A percentile compares a stretch with the other conserved stretches of the same genome.
phyloP scores from a whole-genome alignment of 64 coral and sea anemone species.

The Stichodactyla mertensii region DNA sequence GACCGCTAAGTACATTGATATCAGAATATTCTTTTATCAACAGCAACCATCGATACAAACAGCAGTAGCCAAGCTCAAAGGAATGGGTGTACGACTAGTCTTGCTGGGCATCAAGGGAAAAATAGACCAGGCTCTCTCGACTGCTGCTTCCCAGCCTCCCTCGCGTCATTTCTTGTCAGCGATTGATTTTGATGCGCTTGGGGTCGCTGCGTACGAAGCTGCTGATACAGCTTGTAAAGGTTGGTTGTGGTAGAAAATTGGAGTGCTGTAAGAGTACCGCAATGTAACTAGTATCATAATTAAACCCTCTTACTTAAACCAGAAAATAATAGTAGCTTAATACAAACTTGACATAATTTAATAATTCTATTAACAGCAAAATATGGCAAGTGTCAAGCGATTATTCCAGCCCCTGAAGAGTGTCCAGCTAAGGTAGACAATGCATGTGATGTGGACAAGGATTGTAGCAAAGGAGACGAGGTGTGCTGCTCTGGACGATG shows the following conservation, averaged over 20 bases:
- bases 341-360: neutral
- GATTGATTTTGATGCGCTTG: slow-evolving; percentile 14
- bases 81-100: slow-evolving; percentile 34
- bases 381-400: slow-evolving; percentile 62
- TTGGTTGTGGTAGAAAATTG: neutral
- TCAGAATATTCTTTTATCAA: neutral
- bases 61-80: slow-evolving; percentile 27
- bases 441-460: slow-evolving; percentile 55
- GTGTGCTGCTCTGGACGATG: slow-evolving; percentile 52
- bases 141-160: slow-evolving; percentile 18
- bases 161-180: slow-evolving; percentile 21
- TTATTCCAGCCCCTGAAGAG: slow-evolving; percentile 9
- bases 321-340: too few relatives aligned
- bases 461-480: slow-evolving; percentile 13
- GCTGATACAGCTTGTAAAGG: slow-evolving; percentile 51
- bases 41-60: neutral
- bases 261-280: neutral
- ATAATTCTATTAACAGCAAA: neutral
- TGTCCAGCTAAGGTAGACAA: slow-evolving; percentile 13
- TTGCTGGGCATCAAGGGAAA: slow-evolving; percentile 16
- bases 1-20: neutral
- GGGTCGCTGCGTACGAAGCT: slow-evolving; percentile 10
- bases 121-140: slow-evolving; percentile 20
- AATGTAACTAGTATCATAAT: too few relatives aligned
- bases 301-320: too few relatives aligned